phyloP scores from a whole-genome alignment of 2,113 vertebrate genomes.

The Heterochromis multidens region DNA sequence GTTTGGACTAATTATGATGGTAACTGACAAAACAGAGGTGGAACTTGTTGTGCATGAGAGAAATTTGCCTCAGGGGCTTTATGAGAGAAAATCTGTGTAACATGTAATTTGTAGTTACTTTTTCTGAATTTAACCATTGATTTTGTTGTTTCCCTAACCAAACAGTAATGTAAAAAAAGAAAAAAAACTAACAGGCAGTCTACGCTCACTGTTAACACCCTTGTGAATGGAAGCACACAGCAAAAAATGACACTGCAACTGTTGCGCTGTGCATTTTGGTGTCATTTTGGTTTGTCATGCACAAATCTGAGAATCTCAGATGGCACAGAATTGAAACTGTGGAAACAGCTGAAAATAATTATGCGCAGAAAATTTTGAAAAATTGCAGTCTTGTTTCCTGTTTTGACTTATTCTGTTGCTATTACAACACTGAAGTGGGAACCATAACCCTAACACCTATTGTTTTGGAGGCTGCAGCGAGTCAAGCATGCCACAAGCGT shows the following conservation, averaged over 20 bases:
- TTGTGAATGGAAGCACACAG: background rate
- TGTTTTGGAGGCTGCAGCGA: background rate
- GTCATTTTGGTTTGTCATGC: background rate
- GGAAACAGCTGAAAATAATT: background rate
- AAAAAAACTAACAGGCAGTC: background rate
- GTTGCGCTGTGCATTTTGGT: background rate
- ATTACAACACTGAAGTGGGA: background rate
- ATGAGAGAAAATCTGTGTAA: background rate
- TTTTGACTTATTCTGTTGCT: background rate
- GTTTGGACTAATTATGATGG: background rate
- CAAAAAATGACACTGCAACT: background rate
- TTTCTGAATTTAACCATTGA: too few species aligned
- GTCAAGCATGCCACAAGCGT: fast-evolving
- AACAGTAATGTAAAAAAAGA: fast-evolving
- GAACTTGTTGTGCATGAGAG: background rate
- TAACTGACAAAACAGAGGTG: background rate
- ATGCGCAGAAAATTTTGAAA: background rate
- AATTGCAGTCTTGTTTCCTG: background rate
- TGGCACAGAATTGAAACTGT: background rate
- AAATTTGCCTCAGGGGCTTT: background rate
- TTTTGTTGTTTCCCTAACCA: background rate
- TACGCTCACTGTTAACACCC: background rate
- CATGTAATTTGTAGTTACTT: too few species aligned
- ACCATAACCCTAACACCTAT: background rate
- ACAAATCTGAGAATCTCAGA: background rate